Evolutionary conservation across 1,140 invertebrate species (phyloP).

Genomic region (Drosophila auraria): DNA sequence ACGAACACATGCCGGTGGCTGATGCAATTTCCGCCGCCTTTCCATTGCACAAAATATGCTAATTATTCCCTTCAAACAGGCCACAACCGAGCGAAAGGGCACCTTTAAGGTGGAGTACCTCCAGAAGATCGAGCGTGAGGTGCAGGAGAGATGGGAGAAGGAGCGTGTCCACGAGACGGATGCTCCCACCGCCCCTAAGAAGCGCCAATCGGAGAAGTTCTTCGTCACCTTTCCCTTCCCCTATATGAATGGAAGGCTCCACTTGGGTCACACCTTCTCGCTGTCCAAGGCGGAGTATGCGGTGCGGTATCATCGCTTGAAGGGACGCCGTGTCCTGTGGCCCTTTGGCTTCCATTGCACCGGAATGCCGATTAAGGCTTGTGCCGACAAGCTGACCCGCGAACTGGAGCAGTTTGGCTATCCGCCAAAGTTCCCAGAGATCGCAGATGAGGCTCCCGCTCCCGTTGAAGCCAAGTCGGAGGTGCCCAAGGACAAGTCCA

Average conservation of each 20-base stretch:
- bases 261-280: conserved; percentile 99
- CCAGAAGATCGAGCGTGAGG: conserved; percentile 93
- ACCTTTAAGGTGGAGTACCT: conserved; percentile 97
- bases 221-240: conserved; percentile 98
- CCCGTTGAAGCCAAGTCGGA: conserved; percentile 86
- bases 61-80: conserved; percentile 29
- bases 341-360: conserved; percentile 99
- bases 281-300: conserved; percentile 99
- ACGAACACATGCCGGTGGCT: conserved; percentile 38
- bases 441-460: conserved; percentile 85
- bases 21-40: conserved; percentile 25
- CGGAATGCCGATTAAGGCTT: conserved; percentile 98
- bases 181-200: conserved; percentile 88
- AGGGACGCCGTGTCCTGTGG: conserved; percentile 96
- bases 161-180: conserved; percentile 93
- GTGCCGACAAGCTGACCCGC: conserved; percentile 98
- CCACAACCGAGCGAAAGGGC: conserved; percentile 91
- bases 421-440: conserved; percentile 95
- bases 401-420: conserved; percentile 97
- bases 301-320: conserved; percentile 94
- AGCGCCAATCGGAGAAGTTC: conserved; percentile 92
- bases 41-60: background rate
- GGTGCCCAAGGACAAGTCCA: conserved; percentile 96
- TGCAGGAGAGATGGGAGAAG: conserved; percentile 93
- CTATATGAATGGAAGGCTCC: conserved; percentile 99